Base-by-base conservation (phyloP, 2,888 invertebrate species). In the Netelia virgata region DNA sequence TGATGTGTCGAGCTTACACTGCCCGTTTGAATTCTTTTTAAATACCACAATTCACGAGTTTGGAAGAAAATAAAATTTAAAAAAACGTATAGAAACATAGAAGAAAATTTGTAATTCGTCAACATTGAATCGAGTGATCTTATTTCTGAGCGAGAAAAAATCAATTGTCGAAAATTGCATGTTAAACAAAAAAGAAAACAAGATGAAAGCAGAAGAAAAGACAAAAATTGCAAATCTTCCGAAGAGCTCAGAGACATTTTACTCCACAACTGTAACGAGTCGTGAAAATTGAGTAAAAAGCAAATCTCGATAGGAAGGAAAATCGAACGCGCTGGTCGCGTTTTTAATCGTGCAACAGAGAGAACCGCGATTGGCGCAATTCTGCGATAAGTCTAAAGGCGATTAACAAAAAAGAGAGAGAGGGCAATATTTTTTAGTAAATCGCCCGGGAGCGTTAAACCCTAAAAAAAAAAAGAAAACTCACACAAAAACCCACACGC, bases 1-100 rank as follows among this genome's bases (percentile, higher is more conserved):
- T 41, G 47, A 80, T 80, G 78, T 70, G 69, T 70, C 89, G 89
- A 91, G 91, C 89, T 90, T 90, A 90, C 91, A 91, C 92, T 91
- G 91, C 91, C 92, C 91, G 90, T 89, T 90, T 90, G 89, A 90
- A 89, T 57, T 73, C n/a, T 59, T 28, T 83, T 82, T 84, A 80
- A 79, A 80, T 74, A 82, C 77, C 77, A 83, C 55, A 82, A 66
- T 82, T 82, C 83, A 83, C 78, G 76, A 77, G 82, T 66, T 77
- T 68, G 59, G 41, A 68, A 53, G 59, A 63, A 55, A 18, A 47
- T 23, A 70, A 43, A 43, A 16, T n/a, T n/a, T 61, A 77, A 41
- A 75, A 18, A 16, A 14, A 53, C 18, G n/a, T 18, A 18, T 57
- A 57, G 18, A 70, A 69, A 23, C 3, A 10, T 59, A 36, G 11